Base-by-base conservation (phyloP, 2,888 invertebrate species). In the Nineta flava region DNA sequence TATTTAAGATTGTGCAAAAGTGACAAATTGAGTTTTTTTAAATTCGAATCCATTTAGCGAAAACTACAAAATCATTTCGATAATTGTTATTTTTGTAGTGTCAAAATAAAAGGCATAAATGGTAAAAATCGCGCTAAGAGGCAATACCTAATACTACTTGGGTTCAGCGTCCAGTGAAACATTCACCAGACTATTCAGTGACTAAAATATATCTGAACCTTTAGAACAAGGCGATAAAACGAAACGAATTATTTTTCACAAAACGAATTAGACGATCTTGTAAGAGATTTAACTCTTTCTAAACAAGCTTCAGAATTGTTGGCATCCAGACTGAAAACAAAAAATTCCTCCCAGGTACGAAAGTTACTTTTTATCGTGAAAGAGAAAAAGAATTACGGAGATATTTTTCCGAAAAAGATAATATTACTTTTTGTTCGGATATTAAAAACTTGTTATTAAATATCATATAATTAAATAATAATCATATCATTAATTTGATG, bases 301-400 rank as follows among this genome's bases (percentile, higher is more conserved):
- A 59, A 58, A 52, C 52, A 57, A 41, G 16, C 53, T 43, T 48
- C 55, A 9, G 53, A 56, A 51, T 35, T 56, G 16, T 49, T 57
- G 16, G 55, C 49, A 4, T 53, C 52, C 13, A 50, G 53, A 16
- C 46, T 58, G 21, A 54, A 54, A 43, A 35, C 53, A 48, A 56
- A 53, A 17, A 57, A 56, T 47, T 40, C 53, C 2, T 40, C 2
- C 26, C 21, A n/a, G 50, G 13, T 46, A 53, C 53, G 0, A 53
- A 51, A 17, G 32, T 53, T 34, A 49, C 50, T 13, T 51, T 48
- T 41, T 54, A 51, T 51, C 50, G 50, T 35, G 40, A 51, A 17
- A 46, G 32, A 32, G 32, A 32, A 32, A 32, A 32, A 32, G 10
- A 32, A 32, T 32, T 32, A 32, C 32, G 32, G 32, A 9, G 32